Base-by-base conservation (phyloP, 1,140 invertebrate species). In the Heterodera schachtii region DNA sequence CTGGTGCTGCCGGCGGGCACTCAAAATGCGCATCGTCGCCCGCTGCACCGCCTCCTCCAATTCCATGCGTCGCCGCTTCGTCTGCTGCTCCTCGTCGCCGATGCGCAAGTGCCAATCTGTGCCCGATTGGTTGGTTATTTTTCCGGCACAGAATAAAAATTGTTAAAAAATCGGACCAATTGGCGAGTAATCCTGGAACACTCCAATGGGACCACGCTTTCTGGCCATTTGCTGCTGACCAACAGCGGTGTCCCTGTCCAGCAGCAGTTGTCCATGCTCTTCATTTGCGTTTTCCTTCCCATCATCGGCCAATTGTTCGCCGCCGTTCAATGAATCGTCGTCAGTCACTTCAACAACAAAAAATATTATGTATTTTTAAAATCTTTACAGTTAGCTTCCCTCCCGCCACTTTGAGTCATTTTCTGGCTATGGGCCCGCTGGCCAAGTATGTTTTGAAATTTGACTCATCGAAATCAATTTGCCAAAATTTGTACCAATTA, bases 71-170 rank as follows among this genome's bases (percentile, higher is more conserved):
- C 70, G 79, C 16, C 79, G 46, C 49, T 76, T 73, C n/a, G 43
- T 47, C 16, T n/a, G 43, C n/a, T 31, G 3, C n/a, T 80, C 73
- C 3, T 73, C 79, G 41, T 80, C 79, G 46, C 79, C 79, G 67
- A 79, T 64, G 41, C 47, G 60, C 3, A 78, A 47, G 43, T 80
- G 79, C 79, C 79, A 73, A 74, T 80, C 79, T 80, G 9, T 49
- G 3, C 9, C 1, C 41, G 3, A 13, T n/a, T 74, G 46, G 9
- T 73, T 73, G 49, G 49, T 3, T 6, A 73, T 21, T 4, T 5
- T 52, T 19, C 0, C 75, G 9, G 43, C 31, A 31, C 0, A 31
- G n/a, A n/a, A n/a, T n/a, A 46, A 76, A 76, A 4, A 49, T 31
- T 31, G 11, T 31, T 16, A 8, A 66, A 67, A 66, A 64, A 60